phyloP scores from a whole-genome alignment of 2,113 vertebrate genomes.

The Grantiella picta region DNA sequence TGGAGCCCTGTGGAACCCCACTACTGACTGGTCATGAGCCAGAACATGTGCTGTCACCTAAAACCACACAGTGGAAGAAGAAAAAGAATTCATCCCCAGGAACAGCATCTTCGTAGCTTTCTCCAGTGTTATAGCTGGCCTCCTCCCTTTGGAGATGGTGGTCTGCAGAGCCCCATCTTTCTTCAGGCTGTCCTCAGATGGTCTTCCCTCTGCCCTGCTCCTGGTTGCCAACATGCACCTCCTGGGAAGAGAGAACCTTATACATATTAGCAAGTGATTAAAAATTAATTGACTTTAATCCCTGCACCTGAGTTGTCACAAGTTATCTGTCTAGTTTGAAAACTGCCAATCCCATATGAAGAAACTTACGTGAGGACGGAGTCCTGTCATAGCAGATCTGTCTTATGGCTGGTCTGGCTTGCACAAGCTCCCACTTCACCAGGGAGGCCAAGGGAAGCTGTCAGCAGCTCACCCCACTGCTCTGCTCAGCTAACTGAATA shows the following conservation, averaged over 20 bases:
- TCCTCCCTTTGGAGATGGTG: not conserved
- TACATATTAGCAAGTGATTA: not conserved
- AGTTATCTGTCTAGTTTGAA: not conserved
- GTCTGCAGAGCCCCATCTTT: not conserved
- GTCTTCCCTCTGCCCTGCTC: not conserved
- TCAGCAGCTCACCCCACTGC: not conserved
- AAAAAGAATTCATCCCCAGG: not conserved
- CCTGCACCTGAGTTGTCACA: not conserved
- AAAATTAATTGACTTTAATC: not conserved
- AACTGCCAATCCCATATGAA: not conserved
- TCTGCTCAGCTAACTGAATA: not conserved
- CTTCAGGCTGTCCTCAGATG: not conserved
- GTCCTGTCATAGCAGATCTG: not conserved
- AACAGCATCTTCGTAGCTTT: not conserved
- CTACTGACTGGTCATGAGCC: not conserved
- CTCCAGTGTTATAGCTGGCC: not conserved
- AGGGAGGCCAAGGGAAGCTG: not conserved
- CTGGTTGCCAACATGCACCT: not conserved
- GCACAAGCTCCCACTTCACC: not conserved
- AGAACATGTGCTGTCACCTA: not conserved
- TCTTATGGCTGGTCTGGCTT: not conserved
- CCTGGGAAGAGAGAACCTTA: not conserved
- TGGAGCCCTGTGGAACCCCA: not conserved
- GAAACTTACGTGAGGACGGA: not conserved
- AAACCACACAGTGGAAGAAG: not conserved